Base-by-base conservation (phyloP, 2,113 vertebrate species). In the Corythornis vintsioides region DNA sequence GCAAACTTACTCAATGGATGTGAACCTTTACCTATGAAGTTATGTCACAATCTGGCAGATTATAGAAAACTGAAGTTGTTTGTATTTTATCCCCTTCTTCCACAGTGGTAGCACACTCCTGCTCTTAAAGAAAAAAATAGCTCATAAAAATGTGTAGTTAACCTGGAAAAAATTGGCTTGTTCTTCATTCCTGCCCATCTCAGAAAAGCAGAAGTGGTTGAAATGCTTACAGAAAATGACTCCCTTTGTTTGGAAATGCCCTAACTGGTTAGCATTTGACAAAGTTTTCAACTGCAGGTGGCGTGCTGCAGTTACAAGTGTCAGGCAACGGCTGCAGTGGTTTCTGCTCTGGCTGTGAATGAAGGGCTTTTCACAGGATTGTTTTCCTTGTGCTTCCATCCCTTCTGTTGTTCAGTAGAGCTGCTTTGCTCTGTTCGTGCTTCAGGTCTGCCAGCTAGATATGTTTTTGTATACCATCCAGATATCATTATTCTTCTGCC, bases 81-180 rank as follows among this genome's bases (percentile, higher is more conserved):
- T 78, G 3, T 48, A 6, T 65, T 63, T 76, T 56, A 15, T 47
- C 48, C 28, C 17, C 25, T 73, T 52, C 19, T 15, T 88, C 9
- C 33, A 31, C 21, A 48, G 64, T 13, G 56, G 19, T 50, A 28
- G 33, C 19, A 74, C 8, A 7, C 8, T 89, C 13, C 17, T 63
- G 38, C 38, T 53, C n/a, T 18, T 85, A 48, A 65, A 72, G 26
- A 48, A 86, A 69, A 56, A 60, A 42, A 63, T 31, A 29, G 7
- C 38, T 83, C 73, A 29, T 55, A 20, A 92, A 76, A 64, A 66
- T 33, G 6, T 28, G 3, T 47, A 28, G 31, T 26, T 69, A 86
- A 11, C 11, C 3, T 1, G 0, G n/a, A 19, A 3, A 65, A 45
- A 81, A 82, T 13, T 9, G 67, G 4, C 31, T 76, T 0, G 0